Conservation (phyloP, 1,140 invertebrate species). For the Dendroctonus ponderosae region DNA sequence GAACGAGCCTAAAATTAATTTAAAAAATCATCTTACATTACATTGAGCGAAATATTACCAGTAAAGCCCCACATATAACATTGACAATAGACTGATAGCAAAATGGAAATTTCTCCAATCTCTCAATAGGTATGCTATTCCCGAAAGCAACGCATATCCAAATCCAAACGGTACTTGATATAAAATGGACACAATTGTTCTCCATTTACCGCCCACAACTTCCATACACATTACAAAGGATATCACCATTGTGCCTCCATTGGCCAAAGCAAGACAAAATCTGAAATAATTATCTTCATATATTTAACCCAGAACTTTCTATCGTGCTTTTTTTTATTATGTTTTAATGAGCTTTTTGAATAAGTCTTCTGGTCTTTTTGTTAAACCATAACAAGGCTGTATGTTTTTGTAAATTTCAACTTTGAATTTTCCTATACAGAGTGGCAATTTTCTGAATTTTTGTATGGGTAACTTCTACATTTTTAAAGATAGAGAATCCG, state of each 20-base stretch:
- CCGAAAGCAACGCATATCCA: constrained; percentile 62
- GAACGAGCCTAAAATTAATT: constrained; percentile 59
- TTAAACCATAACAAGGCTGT: too few relatives aligned
- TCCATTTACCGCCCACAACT: constrained; percentile 63
- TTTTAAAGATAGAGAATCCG: too few relatives aligned
- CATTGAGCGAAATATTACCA: constrained; percentile 50
- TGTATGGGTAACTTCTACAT: too few relatives aligned
- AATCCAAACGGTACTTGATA: constrained; percentile 70
- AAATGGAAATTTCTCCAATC: constrained; percentile 74
- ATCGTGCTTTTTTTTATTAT: too few relatives aligned
- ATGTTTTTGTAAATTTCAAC: too few relatives aligned
- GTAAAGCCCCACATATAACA: constrained; percentile 68
- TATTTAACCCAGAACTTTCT: too few relatives aligned
- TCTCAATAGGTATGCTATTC: constrained; percentile 63
- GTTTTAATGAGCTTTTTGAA: too few relatives aligned
- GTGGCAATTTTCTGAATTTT: too few relatives aligned
- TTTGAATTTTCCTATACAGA: too few relatives aligned
- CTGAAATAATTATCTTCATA: constrained; percentile 49
- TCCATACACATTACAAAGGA: constrained; percentile 61
- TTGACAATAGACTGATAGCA: constrained; percentile 66
- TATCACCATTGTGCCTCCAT: constrained; percentile 70
- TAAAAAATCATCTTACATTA: background rate
- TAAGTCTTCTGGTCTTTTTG: too few relatives aligned
- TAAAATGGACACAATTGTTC: constrained; percentile 66
- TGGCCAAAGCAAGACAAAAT: constrained; percentile 67